A percentile compares a stretch with the other conserved stretches of the same genome.
Conservation (phyloP, 1,140 invertebrate species). For the Cyrtorhinus lividipennis region DNA sequence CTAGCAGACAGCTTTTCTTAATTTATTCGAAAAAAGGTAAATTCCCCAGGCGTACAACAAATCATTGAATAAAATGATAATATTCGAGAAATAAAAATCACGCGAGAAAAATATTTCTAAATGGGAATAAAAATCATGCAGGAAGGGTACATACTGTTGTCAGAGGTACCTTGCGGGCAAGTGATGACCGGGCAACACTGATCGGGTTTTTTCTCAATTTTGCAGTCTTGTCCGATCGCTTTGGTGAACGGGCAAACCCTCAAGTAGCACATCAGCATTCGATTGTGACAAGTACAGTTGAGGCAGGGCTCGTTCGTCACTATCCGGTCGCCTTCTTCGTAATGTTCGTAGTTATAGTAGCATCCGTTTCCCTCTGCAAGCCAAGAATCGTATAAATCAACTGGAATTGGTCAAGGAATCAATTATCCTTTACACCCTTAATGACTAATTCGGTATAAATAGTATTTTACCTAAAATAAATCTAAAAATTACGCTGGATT, state of each 20-base stretch:
- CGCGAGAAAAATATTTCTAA: too few species aligned
- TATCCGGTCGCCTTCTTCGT: constrained; percentile 81
- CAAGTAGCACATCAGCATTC: constrained; percentile 89
- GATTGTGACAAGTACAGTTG: constrained; percentile 87
- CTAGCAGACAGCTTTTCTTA: too few species aligned
- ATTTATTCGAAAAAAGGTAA: too few species aligned
- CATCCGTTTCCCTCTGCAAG: constrained; percentile 43
- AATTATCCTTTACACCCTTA: not conserved
- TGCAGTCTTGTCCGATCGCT: constrained; percentile 80
- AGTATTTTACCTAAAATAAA: not conserved
- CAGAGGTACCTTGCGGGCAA: constrained; percentile 85
- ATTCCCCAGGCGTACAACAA: too few species aligned
- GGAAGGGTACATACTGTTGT: too few species aligned
- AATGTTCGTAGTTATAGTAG: constrained; percentile 87
- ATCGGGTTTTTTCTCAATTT: constrained; percentile 72
- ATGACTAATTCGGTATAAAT: constrained; percentile 4
- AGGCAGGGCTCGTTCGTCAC: constrained; percentile 88
- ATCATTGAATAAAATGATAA: too few species aligned
- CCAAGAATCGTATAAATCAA: not conserved
- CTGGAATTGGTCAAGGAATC: not conserved
- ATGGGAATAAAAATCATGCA: too few species aligned
- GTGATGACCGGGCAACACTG: constrained; percentile 87
- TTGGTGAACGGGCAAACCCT: constrained; percentile 86
- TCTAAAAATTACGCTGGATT: too few species aligned
- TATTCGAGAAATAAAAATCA: too few species aligned